These are phyloP conservation scores for Sylvicola cinctus DNA, from an alignment of 2,888 invertebrate genomes.

Conservation along the genomic window DNA sequence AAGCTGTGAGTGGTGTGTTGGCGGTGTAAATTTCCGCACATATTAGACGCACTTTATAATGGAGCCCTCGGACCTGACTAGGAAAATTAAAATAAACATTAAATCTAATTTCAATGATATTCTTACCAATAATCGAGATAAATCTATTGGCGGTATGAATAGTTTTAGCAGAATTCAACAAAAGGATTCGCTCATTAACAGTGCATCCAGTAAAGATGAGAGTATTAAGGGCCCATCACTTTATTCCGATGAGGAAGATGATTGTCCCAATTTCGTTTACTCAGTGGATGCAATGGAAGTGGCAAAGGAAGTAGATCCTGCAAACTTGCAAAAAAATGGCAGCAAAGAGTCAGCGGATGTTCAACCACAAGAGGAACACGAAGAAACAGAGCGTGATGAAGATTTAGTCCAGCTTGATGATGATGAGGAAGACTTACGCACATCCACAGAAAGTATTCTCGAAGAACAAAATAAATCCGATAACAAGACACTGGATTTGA, in stretches of 20 bases:
- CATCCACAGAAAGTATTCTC: conserved; percentile 14
- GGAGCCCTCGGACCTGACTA: too few relatives aligned
- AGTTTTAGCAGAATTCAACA: too few relatives aligned
- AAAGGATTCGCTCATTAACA: too few relatives aligned
- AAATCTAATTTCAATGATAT: too few relatives aligned
- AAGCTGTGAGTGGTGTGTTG: too few relatives aligned
- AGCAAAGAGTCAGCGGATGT: conserved; percentile 26
- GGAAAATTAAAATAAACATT: too few relatives aligned
- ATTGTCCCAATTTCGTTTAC: conserved; percentile 73
- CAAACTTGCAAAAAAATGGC: conserved; percentile 17
- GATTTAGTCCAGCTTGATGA: conserved; percentile 26
- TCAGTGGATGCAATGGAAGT: conserved; percentile 56
- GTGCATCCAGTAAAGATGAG: too few relatives aligned
- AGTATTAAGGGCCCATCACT: too few relatives aligned
- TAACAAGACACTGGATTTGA: conserved; percentile 1
- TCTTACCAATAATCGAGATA: too few relatives aligned
- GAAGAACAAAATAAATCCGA: neutral
- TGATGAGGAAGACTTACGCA: conserved; percentile 20
- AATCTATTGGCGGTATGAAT: too few relatives aligned
- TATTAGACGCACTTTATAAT: too few relatives aligned
- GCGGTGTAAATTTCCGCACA: too few relatives aligned
- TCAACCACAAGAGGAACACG: conserved; percentile 29
- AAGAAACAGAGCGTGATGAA: conserved; percentile 21
- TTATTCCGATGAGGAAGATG: conserved; percentile 35
- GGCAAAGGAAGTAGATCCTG: conserved; percentile 12